Evolutionary conservation across 2,113 vertebrate genomes (phyloP), one percentile per base, ranked within the genome.

Genomic region (Dendrocopos noguchii): DNA sequence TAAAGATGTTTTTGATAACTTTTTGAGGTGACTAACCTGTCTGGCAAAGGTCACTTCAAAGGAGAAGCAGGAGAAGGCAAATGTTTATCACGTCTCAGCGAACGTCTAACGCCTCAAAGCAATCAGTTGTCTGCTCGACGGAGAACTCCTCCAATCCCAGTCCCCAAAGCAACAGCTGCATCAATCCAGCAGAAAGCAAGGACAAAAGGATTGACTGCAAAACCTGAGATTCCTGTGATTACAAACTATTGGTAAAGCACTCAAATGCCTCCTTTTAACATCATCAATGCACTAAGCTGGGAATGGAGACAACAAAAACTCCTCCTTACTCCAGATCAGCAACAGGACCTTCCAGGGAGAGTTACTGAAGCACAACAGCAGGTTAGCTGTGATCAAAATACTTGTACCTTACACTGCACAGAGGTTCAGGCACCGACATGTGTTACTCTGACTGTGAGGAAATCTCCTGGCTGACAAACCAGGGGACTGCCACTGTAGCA

Each of bases 61-160:
- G 31, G 7, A 83, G n/a, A 81, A 92, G 27, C 5, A 82, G 60
- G 77, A 84, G 92, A 95, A 93, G 36, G 74, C 63, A 95, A 95
- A 96, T 95, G 93, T 97, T 97, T 97, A 83, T 56, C 91, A 76
- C 3, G 7, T 84, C 6, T 6, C 6, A 0, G 72, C 5, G 25
- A 92, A 95, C 39, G 65, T 53, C 84, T 93, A 93, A 91, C 80
- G 86, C 91, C 61, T 85, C 59, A 95, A 94, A 96, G 96, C 83
- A 86, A 85, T 94, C 82, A 94, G 29, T 52, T 87, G 81, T 85
- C 95, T 80, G 27, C 73, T 72, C 82, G 68, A 72, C 74, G 86
- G 90, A 93, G 75, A 94, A 66, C 55, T 84, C 46, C 56, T n/a
- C 34, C 3, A 1, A 79, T 63, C 92, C 87, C 84, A 68, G 61